Percentiles rank a stretch among this genome's conserved stretches.
Conservation (phyloP, 2,888 invertebrate genomes). For the Suillia variegata region DNA sequence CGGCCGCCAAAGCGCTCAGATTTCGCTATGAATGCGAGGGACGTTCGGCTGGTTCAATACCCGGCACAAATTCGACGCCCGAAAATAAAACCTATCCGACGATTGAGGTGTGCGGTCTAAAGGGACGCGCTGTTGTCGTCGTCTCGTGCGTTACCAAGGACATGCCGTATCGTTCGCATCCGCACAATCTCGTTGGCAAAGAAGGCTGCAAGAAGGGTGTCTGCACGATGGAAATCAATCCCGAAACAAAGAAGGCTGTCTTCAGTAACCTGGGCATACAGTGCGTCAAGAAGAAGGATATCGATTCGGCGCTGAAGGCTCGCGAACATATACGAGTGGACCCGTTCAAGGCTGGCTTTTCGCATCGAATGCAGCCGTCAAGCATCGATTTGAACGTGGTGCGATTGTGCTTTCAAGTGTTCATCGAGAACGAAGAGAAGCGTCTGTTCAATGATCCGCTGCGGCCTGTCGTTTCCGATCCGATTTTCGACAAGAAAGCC, state of each 20-base stretch:
- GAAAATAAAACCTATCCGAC: conserved; percentile 91
- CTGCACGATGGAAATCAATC: conserved; percentile 76
- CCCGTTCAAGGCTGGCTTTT: conserved; percentile 88
- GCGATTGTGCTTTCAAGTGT: conserved; percentile 93
- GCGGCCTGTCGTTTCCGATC: conserved; percentile 81
- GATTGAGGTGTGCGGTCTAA: conserved; percentile 82
- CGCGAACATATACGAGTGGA: conserved; percentile 85
- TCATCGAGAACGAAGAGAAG: conserved; percentile 72
- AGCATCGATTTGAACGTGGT: conserved; percentile 93
- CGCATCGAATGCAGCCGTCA: conserved; percentile 79
- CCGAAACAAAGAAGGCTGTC: conserved; percentile 74
- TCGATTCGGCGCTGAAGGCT: conserved; percentile 77
- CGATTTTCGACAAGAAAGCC: conserved; percentile 94
- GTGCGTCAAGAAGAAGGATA: conserved; percentile 92
- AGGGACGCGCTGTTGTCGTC: conserved; percentile 82
- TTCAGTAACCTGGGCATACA: conserved; percentile 95
- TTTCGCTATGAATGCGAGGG: conserved; percentile 96
- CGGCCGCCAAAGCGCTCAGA: conserved; percentile 82
- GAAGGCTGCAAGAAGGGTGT: conserved; percentile 88
- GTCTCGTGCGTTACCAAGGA: conserved; percentile 95
- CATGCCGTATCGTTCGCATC: conserved; percentile 67
- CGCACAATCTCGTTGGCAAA: conserved; percentile 86
- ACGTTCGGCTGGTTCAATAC: conserved; percentile 92
- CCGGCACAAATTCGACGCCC: conserved; percentile 81
- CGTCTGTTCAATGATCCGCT: conserved; percentile 73